Base-by-base conservation (phyloP, 2,113 vertebrate genomes). In the Pelecanoides urinatrix region DNA sequence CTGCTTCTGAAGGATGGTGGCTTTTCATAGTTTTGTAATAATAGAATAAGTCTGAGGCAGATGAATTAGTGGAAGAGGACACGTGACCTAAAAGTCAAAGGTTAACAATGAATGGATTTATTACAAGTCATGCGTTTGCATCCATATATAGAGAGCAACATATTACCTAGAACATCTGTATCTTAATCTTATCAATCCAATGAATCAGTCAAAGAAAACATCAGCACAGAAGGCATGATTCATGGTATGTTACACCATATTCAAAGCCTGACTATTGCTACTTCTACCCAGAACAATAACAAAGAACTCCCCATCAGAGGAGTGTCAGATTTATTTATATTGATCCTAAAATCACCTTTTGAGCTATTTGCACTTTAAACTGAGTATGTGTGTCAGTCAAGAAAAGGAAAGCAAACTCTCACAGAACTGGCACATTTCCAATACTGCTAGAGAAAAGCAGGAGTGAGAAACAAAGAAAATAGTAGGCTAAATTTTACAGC, bases 291-390 rank as follows among this genome's bases (percentile, higher is more conserved):
- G 67, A 65, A 70, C 47, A 88, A n/a, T 77, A 75, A 34, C 22
- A 76, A 94, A 89, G 47, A 90, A 63, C 45, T 65, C n/a, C 13
- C 3, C 16, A 52, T 52, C 30, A 71, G 27, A 67, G 25, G 76
- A 87, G 49, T 89, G 86, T 47, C 87, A 85, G 21, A 53, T 93
- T 95, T 94, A 87, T 92, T 94, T 95, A 56, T 90, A 78, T 85
- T 56, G 84, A 94, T 94, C 36, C 13, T 49, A 55, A 87, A 94
- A 95, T 67, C 92, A 65, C 53, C 40, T 95, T 95, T 82, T 79
- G 49, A 73, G 74, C 25, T 88, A 56, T 96, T 85, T 82, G 36
- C 19, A 85, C 49, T 85, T 91, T 74, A 72, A 50, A 78, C 23
- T 44, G 27, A 77, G 8, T 74, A 36, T 42, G 21, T 74, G 17